Base-by-base conservation (phyloP, 2,797 vertebrate species). In the Propithecus perrieri region DNA sequence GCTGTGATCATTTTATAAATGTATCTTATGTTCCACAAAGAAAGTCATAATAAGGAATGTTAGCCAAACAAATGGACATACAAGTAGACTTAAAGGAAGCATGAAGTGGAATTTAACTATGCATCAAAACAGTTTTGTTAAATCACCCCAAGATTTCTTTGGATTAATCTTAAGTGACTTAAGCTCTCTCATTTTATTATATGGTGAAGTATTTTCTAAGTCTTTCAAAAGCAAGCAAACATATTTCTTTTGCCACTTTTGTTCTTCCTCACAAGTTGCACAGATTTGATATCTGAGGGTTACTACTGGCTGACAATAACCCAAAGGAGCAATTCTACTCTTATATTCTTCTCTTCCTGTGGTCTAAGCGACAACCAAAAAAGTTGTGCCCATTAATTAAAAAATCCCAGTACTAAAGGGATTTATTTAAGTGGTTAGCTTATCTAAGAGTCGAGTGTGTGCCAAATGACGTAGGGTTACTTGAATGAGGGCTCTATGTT, bases 191-290 rank as follows among this genome's bases (percentile, higher is more conserved):
- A 65, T 65, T 91, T 90, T 57, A 89, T 72, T 63, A 81, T 53
- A 15, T 38, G 48, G 74, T 57, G 61, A 95, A 90, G 50, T 6
- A 95, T 41, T 89, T 85, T 57, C 55, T 57, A 24, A 85, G 30
- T 65, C 84, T 88, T 81, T 92, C 50, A 71, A 90, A 76, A 94
- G n/a, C 38, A 96, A 78, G 35, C 65, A 79, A 89, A n/a, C 8
- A 38, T 59, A 4, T 61, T 43, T 76, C 48, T 97, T 80, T 95
- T 81, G 84, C 35, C n/a, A 80, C 14, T 67, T 53, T n/a, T 72
- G 41, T 78, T 91, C n/a, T 95, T 35, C n/a, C 43, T 87, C 46
- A 61, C 41, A 46, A 63, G 26, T 15, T 50, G 20, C 17, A 67
- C 0, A 65, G 20, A 71, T 41, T 48, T 72, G 59, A 85, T 33